These are phyloP conservation scores for Hephaestus fuliginosus DNA, from an alignment of 2,797 vertebrate genomes.

Conservation along the genomic window DNA sequence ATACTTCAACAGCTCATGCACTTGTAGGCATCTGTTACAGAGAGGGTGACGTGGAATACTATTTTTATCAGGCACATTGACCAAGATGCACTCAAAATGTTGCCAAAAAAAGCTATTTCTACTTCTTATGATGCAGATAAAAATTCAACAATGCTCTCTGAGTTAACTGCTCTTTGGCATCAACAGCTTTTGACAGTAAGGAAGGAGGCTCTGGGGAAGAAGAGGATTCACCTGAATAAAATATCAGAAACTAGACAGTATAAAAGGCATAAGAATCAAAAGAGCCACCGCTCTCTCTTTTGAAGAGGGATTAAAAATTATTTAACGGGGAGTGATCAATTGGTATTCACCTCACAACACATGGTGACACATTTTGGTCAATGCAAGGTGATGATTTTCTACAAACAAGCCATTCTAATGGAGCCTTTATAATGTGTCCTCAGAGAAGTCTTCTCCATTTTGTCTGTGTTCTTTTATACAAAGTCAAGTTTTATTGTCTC, in stretches of 20 bases:
- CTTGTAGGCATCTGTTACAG: slow-evolving; percentile 16
- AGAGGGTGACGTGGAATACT: slow-evolving; percentile 6
- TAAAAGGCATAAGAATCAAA: slow-evolving; percentile 18
- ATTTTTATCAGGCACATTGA: slow-evolving; percentile 23
- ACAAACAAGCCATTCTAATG: slow-evolving; percentile 35
- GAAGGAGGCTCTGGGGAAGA: slow-evolving; percentile 17
- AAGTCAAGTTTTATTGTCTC: neutral
- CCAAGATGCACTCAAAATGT: slow-evolving; percentile 14
- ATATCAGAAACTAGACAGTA: slow-evolving; percentile 10
- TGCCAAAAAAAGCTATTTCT: slow-evolving; percentile 31
- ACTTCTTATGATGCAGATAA: neutral
- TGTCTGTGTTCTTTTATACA: slow-evolving; percentile 1
- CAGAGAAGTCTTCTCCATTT: neutral
- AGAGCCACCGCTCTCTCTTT: neutral
- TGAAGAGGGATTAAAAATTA: slow-evolving; percentile 5
- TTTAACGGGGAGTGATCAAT: neutral
- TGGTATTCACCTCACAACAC: neutral
- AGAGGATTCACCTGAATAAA: slow-evolving; percentile 27
- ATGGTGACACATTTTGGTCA: neutral
- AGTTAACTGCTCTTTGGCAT: slow-evolving; percentile 9
- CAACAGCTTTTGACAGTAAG: slow-evolving; percentile 10
- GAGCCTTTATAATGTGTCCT: slow-evolving; percentile 30
- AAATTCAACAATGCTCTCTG: slow-evolving; percentile 32
- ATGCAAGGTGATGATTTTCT: slow-evolving; percentile 26
- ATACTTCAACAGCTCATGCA: slow-evolving; percentile 10